Conservation (phyloP, 2,113 vertebrate species). For the Gopherus flavomarginatus region DNA sequence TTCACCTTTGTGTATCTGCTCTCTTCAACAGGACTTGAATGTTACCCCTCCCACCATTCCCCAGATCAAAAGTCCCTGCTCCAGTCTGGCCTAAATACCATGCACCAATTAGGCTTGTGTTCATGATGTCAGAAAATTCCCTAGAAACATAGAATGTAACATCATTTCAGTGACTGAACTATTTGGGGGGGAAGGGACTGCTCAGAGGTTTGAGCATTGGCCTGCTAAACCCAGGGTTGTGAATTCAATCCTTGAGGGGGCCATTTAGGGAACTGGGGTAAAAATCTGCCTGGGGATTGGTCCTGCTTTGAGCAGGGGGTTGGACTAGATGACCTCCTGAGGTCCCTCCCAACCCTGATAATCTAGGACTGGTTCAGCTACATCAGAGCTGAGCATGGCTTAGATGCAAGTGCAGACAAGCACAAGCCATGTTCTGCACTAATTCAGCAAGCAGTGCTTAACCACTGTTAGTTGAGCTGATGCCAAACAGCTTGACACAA, state of each 20-base stretch:
- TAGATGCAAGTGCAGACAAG: neutral
- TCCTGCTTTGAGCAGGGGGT: no score
- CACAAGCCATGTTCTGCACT: neutral
- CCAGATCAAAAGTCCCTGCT: neutral
- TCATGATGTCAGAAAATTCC: rapidly evolving
- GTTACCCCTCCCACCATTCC: no score
- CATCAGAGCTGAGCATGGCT: neutral
- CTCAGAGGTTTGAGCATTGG: no score
- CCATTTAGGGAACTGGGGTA: no score
- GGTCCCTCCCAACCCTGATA: no score
- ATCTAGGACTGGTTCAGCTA: neutral
- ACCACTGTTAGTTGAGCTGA: neutral
- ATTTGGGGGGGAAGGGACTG: no score
- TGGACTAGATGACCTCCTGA: no score
- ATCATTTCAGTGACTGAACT: neutral
- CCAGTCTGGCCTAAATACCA: neutral
- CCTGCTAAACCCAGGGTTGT: no score
- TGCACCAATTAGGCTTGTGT: neutral
- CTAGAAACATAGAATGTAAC: neutral
- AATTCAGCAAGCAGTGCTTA: neutral
- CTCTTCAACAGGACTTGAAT: no score
- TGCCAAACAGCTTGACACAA: neutral
- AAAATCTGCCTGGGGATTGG: no score
- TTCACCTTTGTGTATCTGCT: neutral
- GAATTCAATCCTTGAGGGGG: no score